A percentile compares a stretch with the other conserved stretches of the same genome.
phyloP scores from a whole-genome alignment of 2,888 invertebrate species.

The Agrotis segetum region DNA sequence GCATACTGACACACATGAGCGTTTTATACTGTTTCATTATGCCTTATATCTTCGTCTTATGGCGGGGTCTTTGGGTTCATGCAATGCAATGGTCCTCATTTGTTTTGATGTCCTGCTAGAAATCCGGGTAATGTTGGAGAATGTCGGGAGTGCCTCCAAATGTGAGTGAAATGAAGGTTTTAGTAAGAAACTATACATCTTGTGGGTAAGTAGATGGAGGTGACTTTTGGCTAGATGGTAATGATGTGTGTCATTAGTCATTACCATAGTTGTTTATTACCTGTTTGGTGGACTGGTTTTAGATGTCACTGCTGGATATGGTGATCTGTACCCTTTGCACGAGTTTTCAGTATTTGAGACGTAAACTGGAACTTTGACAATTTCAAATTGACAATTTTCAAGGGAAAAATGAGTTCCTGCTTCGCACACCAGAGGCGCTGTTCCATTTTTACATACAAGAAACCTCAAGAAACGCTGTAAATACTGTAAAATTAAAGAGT shows the following conservation, averaged over 20 bases:
- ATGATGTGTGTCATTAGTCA: background rate
- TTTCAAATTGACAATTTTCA: too few relatives aligned
- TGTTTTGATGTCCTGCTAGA: conserved; percentile 62
- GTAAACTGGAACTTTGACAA: too few relatives aligned
- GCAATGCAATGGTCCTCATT: conserved; percentile 69
- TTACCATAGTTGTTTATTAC: background rate
- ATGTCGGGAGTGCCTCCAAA: conserved; percentile 40
- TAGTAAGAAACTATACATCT: conserved; percentile 21
- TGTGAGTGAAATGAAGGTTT: conserved; percentile 30
- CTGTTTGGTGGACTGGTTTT: background rate
- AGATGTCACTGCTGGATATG: background rate
- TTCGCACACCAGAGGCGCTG: too few relatives aligned
- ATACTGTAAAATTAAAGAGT: too few relatives aligned
- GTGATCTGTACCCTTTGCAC: too few relatives aligned
- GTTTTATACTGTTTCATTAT: conserved; percentile 56
- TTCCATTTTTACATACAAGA: too few relatives aligned
- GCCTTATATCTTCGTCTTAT: conserved; percentile 56
- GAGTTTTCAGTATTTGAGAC: too few relatives aligned
- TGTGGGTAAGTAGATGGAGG: background rate
- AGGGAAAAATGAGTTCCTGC: too few relatives aligned
- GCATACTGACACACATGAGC: conserved; percentile 28
- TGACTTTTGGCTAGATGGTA: background rate
- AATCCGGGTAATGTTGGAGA: conserved; percentile 40
- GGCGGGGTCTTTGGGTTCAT: conserved; percentile 59
- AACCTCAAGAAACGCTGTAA: too few relatives aligned